phyloP scores from a whole-genome alignment of 2,888 invertebrate species.

The Adineta ricciae region DNA sequence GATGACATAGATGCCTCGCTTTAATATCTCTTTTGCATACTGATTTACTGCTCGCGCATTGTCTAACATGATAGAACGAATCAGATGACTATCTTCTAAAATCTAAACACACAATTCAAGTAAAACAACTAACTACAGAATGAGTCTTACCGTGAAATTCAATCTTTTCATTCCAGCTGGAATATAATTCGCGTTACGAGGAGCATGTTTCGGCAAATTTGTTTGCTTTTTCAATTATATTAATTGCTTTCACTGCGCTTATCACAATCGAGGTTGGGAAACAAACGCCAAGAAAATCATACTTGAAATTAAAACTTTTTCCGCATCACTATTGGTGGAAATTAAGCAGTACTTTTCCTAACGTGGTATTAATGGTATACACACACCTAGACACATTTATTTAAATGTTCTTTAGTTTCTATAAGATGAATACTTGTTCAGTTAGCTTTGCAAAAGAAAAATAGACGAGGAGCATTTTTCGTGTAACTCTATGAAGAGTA shows the following conservation, averaged over 20 bases:
- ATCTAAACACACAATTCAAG: background rate
- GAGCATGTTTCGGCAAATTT: constrained; percentile 60
- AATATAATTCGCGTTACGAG: constrained; percentile 65
- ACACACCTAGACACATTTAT: constrained; percentile 54
- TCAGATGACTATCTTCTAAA: constrained; percentile 69
- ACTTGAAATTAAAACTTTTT: background rate
- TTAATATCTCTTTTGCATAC: constrained; percentile 72
- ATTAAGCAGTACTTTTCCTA: constrained; percentile 82
- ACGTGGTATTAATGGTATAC: constrained; percentile 77
- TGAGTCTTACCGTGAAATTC: constrained; percentile 62
- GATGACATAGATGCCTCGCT: constrained; percentile 75
- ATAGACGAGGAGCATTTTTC: too few species aligned
- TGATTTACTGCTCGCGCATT: constrained; percentile 69
- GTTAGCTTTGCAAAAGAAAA: too few species aligned
- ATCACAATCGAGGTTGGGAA: background rate
- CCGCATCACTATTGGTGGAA: constrained; percentile 74
- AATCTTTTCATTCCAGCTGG: constrained; percentile 63
- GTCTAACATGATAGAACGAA: constrained; percentile 79
- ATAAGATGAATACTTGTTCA: too few species aligned
- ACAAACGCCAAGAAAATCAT: background rate
- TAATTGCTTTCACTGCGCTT: constrained; percentile 43
- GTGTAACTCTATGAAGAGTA: too few species aligned
- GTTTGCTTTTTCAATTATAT: constrained; percentile 58
- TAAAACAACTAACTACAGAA: constrained; percentile 34
- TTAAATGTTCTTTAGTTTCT: constrained; percentile 72